These are phyloP conservation scores for Tetanocera ferruginea DNA, from an alignment of 2,888 invertebrate genomes.

Conservation along the genomic window DNA sequence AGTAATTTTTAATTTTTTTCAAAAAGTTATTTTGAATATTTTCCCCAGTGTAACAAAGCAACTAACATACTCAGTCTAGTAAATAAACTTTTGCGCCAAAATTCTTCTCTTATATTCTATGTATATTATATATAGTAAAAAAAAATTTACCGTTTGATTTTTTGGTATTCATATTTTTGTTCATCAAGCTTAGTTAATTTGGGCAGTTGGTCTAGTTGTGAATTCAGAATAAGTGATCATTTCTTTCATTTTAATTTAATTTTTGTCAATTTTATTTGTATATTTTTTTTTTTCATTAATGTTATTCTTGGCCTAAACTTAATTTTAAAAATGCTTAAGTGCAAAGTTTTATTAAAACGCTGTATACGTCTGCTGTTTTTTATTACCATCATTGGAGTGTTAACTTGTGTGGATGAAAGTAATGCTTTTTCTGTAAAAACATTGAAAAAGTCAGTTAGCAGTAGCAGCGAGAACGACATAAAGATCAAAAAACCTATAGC, in stretches of 20 bases:
- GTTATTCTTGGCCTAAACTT: not conserved
- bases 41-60: too few relatives aligned
- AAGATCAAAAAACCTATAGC: not conserved
- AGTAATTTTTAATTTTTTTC: too few relatives aligned
- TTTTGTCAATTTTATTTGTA: not conserved
- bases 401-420: not conserved
- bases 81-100: too few relatives aligned
- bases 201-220: not conserved
- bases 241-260: not conserved
- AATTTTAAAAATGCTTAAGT: not conserved
- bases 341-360: not conserved
- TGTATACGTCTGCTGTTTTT: not conserved
- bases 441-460: not conserved
- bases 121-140: too few relatives aligned
- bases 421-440: conserved; percentile 13
- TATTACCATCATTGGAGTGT: not conserved
- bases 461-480: not conserved
- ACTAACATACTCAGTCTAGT: too few relatives aligned
- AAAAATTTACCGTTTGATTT: too few relatives aligned
- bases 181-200: too few relatives aligned
- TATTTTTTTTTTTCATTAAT: not conserved
- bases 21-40: too few relatives aligned
- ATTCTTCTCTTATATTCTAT: too few relatives aligned
- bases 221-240: not conserved
- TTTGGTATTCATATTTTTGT: too few relatives aligned